Conservation (phyloP, 2,113 vertebrate genomes). For the Protomyctophum bolini region DNA sequence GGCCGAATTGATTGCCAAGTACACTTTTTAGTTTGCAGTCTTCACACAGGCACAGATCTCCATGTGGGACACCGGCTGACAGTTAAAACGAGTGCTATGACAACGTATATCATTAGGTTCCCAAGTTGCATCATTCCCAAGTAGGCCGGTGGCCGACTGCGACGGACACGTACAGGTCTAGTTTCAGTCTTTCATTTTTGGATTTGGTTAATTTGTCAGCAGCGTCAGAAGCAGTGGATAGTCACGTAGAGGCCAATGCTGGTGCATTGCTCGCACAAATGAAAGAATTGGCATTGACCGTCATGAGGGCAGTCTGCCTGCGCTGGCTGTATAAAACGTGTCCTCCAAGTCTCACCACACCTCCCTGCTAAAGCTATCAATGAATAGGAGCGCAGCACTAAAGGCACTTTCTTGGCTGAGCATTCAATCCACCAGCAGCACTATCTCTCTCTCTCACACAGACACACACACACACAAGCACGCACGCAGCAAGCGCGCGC, state of each 20-base stretch:
- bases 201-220: neutral
- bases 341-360: constrained; percentile 59
- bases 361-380: constrained; percentile 68
- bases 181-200: neutral
- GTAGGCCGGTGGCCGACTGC: too few relatives aligned
- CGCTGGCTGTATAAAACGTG: constrained; percentile 44
- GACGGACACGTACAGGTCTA: too few relatives aligned
- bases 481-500: constrained; percentile 23
- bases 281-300: constrained; percentile 22
- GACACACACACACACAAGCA: constrained; percentile 11
- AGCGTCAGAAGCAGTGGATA: neutral
- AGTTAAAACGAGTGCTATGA: too few relatives aligned
- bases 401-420: constrained; percentile 60
- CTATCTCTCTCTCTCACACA: constrained; percentile 15
- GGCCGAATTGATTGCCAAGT: too few relatives aligned
- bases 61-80: too few relatives aligned
- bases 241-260: neutral
- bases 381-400: constrained; percentile 42
- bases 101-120: too few relatives aligned
- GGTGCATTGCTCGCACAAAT: constrained; percentile 4
- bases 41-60: too few relatives aligned
- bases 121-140: too few relatives aligned
- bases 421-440: constrained; percentile 26
- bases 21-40: too few relatives aligned
- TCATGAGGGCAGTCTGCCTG: constrained; percentile 13